These are phyloP conservation scores for Python bivittatus DNA, from an alignment of 2,113 vertebrate species.

Conservation along the genomic window DNA sequence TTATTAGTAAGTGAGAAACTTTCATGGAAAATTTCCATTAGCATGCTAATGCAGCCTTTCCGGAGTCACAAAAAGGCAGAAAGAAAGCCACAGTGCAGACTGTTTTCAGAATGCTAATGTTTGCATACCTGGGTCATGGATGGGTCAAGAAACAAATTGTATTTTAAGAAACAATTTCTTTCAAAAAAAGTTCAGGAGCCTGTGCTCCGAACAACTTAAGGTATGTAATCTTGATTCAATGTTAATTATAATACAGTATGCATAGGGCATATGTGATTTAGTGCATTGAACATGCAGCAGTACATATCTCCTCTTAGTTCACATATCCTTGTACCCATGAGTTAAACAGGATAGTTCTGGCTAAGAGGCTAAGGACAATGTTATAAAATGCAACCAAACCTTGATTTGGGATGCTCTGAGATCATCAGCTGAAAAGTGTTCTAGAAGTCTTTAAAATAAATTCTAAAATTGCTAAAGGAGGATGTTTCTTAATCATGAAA, in stretches of 20 bases:
- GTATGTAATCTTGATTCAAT: not conserved
- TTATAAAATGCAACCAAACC: not conserved
- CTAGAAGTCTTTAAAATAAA: not conserved
- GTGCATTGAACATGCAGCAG: not conserved
- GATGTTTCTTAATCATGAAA: not conserved
- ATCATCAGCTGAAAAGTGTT: not conserved
- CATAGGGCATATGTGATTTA: not conserved
- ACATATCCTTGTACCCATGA: not conserved
- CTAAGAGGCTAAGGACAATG: not conserved
- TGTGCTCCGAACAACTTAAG: not conserved
- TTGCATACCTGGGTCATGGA: not conserved
- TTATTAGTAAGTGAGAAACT: not conserved
- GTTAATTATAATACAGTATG: not conserved
- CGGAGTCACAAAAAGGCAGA: not conserved
- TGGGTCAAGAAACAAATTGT: not conserved
- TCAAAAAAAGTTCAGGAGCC: not conserved
- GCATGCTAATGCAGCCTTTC: slow-evolving; percentile 2
- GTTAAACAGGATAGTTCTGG: not conserved
- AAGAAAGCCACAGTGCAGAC: not conserved
- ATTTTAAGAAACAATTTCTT: not conserved
- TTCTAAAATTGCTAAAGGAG: not conserved
- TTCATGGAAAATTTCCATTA: not conserved
- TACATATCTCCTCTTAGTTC: not conserved
- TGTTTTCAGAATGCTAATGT: slow-evolving; percentile 1
- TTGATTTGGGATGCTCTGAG: not conserved